Evolutionary conservation across 2,888 invertebrate species (phyloP).

Genomic region (Cheilosia variabilis): DNA sequence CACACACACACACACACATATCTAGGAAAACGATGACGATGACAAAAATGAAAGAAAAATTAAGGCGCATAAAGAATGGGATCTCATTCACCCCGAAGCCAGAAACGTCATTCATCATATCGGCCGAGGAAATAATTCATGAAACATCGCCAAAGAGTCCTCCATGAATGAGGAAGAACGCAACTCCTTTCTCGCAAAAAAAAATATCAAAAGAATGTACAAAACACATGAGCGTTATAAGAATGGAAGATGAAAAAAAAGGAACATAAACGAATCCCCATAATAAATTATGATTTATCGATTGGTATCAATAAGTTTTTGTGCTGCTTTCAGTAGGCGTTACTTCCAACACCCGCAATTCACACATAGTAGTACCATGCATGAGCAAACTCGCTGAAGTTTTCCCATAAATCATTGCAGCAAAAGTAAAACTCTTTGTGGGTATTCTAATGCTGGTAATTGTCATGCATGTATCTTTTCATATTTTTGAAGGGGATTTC

Average conservation of each 20-base stretch:
- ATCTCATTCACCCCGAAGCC: conserved; percentile 64
- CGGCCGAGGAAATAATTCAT: conserved; percentile 62
- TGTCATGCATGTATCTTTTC: too few relatives aligned
- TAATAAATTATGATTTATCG: conserved; percentile 75
- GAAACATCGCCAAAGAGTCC: conserved; percentile 37
- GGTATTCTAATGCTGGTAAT: too few relatives aligned
- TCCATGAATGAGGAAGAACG: conserved; percentile 47
- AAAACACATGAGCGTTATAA: conserved; percentile 56
- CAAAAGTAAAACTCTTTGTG: background rate
- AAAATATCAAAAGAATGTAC: conserved; percentile 24
- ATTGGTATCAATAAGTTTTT: conserved; percentile 62
- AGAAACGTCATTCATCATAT: conserved; percentile 70
- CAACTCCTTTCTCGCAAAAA: conserved; percentile 3
- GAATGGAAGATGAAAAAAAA: conserved; percentile 15
- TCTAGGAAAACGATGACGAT: conserved; percentile 41
- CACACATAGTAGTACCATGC: background rate
- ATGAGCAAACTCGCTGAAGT: conserved; percentile 4
- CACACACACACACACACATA: conserved; percentile 24
- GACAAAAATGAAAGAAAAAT: conserved; percentile 71
- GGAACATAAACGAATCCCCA: conserved; percentile 8
- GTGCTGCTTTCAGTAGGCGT: conserved; percentile 51
- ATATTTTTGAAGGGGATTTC: background rate
- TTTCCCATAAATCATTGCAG: background rate
- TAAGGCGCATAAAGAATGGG: conserved; percentile 68
- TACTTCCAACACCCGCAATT: conserved; percentile 31